Evolutionary conservation across 2,888 invertebrate species (phyloP).

Genomic region (Myathropa florea): DNA sequence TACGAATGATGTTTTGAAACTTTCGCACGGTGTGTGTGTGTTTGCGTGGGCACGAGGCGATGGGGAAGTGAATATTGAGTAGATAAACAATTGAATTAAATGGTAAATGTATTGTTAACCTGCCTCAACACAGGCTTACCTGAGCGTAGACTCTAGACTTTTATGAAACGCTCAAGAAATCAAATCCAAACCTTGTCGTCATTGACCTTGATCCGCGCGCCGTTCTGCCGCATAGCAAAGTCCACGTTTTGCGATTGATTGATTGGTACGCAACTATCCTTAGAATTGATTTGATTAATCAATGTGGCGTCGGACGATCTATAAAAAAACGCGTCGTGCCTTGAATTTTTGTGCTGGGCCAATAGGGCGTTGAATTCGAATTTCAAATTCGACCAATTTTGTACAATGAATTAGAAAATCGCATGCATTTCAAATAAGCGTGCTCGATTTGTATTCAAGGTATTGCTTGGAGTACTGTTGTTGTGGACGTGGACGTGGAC

Average conservation of each 20-base stretch:
- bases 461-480: slow-evolving; percentile 17
- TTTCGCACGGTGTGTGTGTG: not conserved
- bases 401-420: not conserved
- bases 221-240: not conserved
- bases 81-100: no score
- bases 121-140: not conserved
- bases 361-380: not conserved
- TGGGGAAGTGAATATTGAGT: not conserved
- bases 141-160: no score
- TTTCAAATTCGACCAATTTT: slow-evolving; percentile 6
- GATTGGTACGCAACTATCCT: not conserved
- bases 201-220: not conserved
- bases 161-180: not conserved
- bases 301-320: not conserved
- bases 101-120: not conserved
- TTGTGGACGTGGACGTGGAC: no score
- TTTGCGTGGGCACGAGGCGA: not conserved
- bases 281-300: not conserved
- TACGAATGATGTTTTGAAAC: slow-evolving; percentile 10
- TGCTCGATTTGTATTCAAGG: slow-evolving; percentile 27
- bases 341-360: not conserved
- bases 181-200: not conserved
- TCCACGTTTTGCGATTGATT: not conserved
- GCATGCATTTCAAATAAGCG: not conserved
- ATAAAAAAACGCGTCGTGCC: not conserved